These are phyloP conservation scores for Ceratina calcarata DNA, from an alignment of 1,140 invertebrate species.

Conservation along the genomic window DNA sequence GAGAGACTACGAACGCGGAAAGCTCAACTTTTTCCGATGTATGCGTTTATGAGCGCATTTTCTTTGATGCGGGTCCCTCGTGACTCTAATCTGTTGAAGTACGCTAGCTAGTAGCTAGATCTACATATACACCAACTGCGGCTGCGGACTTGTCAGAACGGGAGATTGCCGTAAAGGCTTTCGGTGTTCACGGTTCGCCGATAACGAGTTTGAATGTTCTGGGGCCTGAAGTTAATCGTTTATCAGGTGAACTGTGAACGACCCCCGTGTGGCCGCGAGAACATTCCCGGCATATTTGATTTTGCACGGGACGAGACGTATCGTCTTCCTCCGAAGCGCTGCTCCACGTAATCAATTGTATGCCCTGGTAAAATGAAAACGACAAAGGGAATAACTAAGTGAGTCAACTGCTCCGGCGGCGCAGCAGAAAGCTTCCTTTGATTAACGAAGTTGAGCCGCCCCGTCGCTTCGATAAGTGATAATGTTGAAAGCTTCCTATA, in stretches of 20 bases:
- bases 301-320: background rate
- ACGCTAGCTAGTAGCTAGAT: background rate
- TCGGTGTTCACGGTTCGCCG: conserved; percentile 17
- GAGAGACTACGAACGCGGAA: conserved; percentile 2
- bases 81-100: conserved; percentile 16
- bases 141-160: background rate
- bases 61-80: conserved; percentile 32
- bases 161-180: conserved; percentile 25
- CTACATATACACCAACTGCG: background rate
- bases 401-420: conserved; percentile 2
- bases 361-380: background rate
- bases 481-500: background rate
- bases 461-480: background rate
- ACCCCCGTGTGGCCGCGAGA: background rate
- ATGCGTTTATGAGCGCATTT: conserved; percentile 20
- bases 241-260: conserved; percentile 37
- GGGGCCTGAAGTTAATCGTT: conserved; percentile 38
- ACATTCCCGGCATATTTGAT: conserved; percentile 17
- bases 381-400: conserved; percentile 30
- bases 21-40: conserved; percentile 16
- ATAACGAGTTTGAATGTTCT: conserved; percentile 11
- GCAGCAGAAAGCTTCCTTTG: background rate
- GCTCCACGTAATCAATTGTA: background rate
- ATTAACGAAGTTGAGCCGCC: conserved; percentile 4
- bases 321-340: too few species aligned